Evolutionary conservation across 2,888 invertebrate genomes (phyloP).

Genomic region (Eilema depressum): DNA sequence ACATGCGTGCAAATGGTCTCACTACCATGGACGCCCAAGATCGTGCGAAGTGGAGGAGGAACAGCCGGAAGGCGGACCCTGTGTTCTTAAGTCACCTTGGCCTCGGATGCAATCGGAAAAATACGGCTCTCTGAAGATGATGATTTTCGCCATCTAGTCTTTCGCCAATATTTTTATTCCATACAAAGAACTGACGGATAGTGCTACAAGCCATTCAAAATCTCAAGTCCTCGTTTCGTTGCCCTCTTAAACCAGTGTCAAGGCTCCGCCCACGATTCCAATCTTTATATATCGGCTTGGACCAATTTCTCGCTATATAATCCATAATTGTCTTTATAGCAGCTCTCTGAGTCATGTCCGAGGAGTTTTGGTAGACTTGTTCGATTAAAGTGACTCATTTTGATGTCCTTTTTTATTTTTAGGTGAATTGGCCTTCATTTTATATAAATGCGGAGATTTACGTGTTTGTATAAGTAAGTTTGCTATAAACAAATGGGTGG

Average conservation of each 20-base stretch:
- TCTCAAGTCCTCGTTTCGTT: neutral
- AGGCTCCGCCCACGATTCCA: slow-evolving; percentile 12
- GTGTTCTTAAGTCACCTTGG: too few species aligned
- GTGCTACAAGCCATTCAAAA: neutral
- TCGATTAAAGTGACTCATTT: slow-evolving; percentile 6
- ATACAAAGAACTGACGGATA: neutral
- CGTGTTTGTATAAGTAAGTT: too few species aligned
- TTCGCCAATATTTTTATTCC: too few species aligned
- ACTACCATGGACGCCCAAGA: too few species aligned
- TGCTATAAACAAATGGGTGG: too few species aligned
- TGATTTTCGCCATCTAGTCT: too few species aligned
- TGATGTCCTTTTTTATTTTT: neutral
- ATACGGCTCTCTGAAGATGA: too few species aligned
- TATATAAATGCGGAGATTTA: neutral
- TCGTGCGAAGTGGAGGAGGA: too few species aligned
- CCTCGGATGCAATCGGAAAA: too few species aligned
- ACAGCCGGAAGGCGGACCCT: too few species aligned
- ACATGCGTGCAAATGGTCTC: too few species aligned
- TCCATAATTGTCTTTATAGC: slow-evolving; percentile 9
- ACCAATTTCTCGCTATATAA: slow-evolving; percentile 7
- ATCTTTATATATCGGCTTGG: neutral
- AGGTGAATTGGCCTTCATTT: neutral
- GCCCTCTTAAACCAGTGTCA: slow-evolving; percentile 5
- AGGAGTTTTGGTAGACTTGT: neutral
- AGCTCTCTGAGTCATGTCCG: neutral